phyloP scores from a whole-genome alignment of 2,113 vertebrate genomes.

The Megaleporinus macrocephalus region DNA sequence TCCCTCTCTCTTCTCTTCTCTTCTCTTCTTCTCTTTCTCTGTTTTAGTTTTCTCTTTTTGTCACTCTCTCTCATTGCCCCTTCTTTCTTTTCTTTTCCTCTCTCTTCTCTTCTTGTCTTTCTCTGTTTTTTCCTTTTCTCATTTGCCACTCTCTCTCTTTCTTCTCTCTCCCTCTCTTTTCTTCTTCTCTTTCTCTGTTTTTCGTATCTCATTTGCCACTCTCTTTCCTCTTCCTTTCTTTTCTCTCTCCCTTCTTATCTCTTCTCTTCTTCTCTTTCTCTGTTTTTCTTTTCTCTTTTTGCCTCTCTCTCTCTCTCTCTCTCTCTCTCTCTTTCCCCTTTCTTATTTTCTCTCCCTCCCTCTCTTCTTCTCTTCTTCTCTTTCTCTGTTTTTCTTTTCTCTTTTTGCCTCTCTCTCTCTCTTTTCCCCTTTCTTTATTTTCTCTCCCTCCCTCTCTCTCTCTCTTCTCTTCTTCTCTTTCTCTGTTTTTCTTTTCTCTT shows the following conservation, averaged over 20 bases:
- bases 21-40: too few relatives aligned
- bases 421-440: too few relatives aligned
- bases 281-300: neutral
- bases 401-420: too few relatives aligned
- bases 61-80: neutral
- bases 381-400: too few relatives aligned
- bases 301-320: neutral
- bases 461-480: neutral
- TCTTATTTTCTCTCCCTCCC: neutral
- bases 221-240: too few relatives aligned
- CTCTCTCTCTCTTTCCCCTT: neutral
- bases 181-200: too few relatives aligned
- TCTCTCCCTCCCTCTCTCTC: neutral
- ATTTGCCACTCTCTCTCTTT: conserved; percentile 13
- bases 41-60: neutral
- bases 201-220: too few relatives aligned
- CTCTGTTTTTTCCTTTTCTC: conserved; percentile 4
- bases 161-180: too few relatives aligned
- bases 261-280: neutral
- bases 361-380: neutral
- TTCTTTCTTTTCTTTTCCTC: neutral
- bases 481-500: neutral
- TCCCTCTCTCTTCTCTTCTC: too few relatives aligned
- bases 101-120: neutral
- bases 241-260: neutral